Base-by-base conservation (phyloP, 2,888 invertebrate species). In the Strigamia crassipes region DNA sequence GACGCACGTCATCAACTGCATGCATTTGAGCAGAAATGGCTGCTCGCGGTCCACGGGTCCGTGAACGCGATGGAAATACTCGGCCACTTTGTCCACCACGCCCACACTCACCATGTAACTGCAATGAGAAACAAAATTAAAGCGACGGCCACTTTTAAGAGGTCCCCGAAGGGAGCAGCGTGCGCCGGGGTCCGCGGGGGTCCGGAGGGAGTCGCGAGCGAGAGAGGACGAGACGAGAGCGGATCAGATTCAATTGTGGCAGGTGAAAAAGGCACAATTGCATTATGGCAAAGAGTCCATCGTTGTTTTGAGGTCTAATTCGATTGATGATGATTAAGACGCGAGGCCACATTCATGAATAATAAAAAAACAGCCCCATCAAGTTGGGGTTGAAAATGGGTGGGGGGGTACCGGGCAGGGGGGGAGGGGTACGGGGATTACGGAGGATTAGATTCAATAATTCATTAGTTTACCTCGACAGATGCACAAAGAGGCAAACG, bases 61-160 rank as follows among this genome's bases (percentile, higher is more conserved):
- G 82, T 92, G 91, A 61, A 93, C 92, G 85, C 91, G 91, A 85
- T 91, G 90, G 87, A 93, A 92, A 87, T 92, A 92, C 83, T 91
- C 91, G 23, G 92, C 91, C 80, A 95, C 89, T 84, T 93, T 92
- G 86, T 94, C 95, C 82, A 95, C 91, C n/a, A 94, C 90, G 38
- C 94, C 94, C 79, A 93, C 92, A 85, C 93, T 92, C 82, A 94
- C 93, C 21, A 93, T 90, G 87, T 94, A 95, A 87, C 95, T 95
- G 90, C 15, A 90, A 90, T 83, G 38, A 87, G 85, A 86, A 82
- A 81, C 61, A 18, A 56, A 56, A 56, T 56, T 56, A 77, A 77
- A 77, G 78, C 31, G 38, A 77, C 31, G 78, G 78, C n/a, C 8
- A 77, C 31, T 77, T 31, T 31, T 77, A 34, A 77, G 78, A 77